Conservation (phyloP, 2,797 vertebrate species). For the Falco novaeseelandiae region DNA sequence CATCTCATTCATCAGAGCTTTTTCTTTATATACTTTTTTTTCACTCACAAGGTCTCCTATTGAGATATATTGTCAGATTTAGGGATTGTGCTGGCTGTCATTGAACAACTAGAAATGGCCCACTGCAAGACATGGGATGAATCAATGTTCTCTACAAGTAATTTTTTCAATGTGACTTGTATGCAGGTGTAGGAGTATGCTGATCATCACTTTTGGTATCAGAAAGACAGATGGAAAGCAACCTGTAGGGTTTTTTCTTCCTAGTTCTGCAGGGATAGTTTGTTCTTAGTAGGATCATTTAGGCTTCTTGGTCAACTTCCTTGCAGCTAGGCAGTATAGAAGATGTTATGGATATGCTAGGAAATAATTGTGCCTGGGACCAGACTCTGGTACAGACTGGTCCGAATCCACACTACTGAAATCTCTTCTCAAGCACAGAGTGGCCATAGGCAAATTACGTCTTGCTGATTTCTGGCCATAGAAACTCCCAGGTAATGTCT, state of each 20-base stretch:
- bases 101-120: neutral
- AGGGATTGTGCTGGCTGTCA: neutral
- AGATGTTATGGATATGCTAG: neutral
- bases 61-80: neutral
- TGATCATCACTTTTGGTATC: neutral
- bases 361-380: neutral
- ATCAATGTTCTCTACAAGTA: neutral
- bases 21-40: neutral
- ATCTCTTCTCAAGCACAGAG: neutral
- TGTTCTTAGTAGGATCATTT: neutral
- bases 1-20: neutral
- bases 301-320: neutral
- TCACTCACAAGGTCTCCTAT: neutral
- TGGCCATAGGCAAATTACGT: neutral
- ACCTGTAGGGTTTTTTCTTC: neutral
- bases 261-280: neutral
- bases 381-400: neutral
- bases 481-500: neutral
- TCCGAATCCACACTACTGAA: neutral
- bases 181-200: neutral
- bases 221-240: neutral
- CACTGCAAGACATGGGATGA: neutral
- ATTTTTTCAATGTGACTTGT: fast-evolving
- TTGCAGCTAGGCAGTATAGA: neutral
- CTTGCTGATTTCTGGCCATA: fast-evolving